Evolutionary conservation across 2,797 vertebrate species (phyloP).

Genomic region (Cossypha dichroa): DNA sequence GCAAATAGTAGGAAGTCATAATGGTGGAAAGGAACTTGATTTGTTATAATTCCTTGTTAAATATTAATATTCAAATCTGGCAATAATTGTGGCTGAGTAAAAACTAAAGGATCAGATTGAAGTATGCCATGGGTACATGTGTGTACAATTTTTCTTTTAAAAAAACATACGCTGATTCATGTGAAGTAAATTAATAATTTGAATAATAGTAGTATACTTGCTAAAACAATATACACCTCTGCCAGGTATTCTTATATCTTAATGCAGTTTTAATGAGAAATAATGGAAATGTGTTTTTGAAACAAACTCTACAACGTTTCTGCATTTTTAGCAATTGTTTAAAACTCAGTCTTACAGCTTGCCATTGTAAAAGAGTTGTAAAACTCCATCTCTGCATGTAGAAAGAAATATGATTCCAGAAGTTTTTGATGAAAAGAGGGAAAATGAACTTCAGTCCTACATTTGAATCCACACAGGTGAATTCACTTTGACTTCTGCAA

Average conservation of each 20-base stretch:
- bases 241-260: neutral
- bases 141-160: conserved; percentile 15
- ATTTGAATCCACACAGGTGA: conserved; percentile 1
- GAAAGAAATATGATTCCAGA: conserved; percentile 41
- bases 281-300: neutral
- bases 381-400: conserved; percentile 1
- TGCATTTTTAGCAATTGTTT: conserved; percentile 40
- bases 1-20: neutral
- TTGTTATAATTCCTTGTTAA: neutral
- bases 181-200: conserved; percentile 3
- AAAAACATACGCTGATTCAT: conserved; percentile 17
- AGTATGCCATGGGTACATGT: neutral
- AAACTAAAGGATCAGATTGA: conserved; percentile 23
- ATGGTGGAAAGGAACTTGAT: neutral
- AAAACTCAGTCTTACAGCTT: conserved; percentile 35
- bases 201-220: neutral
- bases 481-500: conserved; percentile 5
- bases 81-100: neutral
- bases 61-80: neutral
- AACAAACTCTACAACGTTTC: neutral
- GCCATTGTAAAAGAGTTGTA: conserved; percentile 20
- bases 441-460: neutral
- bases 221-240: conserved; percentile 41
- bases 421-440: conserved; percentile 14
- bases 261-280: conserved; percentile 46